phyloP scores from a whole-genome alignment of 2,113 vertebrate genomes.

The Protobothrops mucrosquamatus region DNA sequence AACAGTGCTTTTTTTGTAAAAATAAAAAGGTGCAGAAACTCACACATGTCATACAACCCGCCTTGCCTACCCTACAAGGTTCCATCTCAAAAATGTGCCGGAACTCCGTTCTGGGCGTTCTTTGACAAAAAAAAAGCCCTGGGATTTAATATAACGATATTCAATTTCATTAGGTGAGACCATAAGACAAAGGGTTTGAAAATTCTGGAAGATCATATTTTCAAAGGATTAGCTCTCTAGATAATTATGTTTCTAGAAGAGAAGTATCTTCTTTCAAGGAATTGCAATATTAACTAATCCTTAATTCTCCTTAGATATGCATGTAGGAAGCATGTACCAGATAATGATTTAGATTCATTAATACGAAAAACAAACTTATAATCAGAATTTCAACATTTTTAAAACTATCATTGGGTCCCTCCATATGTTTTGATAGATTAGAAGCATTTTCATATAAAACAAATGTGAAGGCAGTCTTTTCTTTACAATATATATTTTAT shows the following conservation, averaged over 20 bases:
- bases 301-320: conserved; percentile 71
- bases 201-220: conserved; percentile 81
- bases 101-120: no score
- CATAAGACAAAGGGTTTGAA: conserved; percentile 79
- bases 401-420: conserved; percentile 26
- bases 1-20: conserved; percentile 31
- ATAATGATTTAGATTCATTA: conserved; percentile 54
- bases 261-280: conserved; percentile 75
- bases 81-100: no score
- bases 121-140: background rate
- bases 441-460: conserved; percentile 22
- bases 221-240: conserved; percentile 74
- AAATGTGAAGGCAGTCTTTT: conserved; percentile 24
- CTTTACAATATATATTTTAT: conserved; percentile 35
- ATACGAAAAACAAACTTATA: background rate
- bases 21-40: no score
- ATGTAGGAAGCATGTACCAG: conserved; percentile 45
- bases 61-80: no score
- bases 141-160: conserved; percentile 81
- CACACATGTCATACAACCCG: no score
- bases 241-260: conserved; percentile 74
- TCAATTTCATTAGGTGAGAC: conserved; percentile 85
- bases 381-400: background rate
- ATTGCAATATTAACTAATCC: conserved; percentile 74
- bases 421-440: conserved; percentile 23